These are phyloP conservation scores for Cordilura impudica DNA, from an alignment of 2,888 invertebrate species.

Conservation along the genomic window DNA sequence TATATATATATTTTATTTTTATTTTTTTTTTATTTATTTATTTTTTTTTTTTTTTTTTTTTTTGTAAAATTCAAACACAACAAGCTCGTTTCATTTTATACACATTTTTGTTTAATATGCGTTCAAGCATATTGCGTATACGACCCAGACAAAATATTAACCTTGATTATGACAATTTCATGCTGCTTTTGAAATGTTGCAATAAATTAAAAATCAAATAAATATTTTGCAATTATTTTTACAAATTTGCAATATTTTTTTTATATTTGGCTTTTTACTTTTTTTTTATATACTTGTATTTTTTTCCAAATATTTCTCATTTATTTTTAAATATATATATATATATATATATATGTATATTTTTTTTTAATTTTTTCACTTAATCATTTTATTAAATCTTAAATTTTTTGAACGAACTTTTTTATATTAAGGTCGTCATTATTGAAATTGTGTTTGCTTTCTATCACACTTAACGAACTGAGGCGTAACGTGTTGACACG, in stretches of 20 bases:
- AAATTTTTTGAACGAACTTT: conserved; percentile 43
- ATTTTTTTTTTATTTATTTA: too few relatives aligned
- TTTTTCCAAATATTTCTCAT: background rate
- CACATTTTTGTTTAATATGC: background rate
- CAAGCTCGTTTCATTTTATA: conserved; percentile 7
- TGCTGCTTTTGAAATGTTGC: conserved; percentile 33
- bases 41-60: too few relatives aligned
- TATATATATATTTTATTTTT: background rate
- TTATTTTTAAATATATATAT: background rate
- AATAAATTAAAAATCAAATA: conserved; percentile 8
- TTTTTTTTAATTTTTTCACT: background rate
- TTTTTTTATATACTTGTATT: background rate
- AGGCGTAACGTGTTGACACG: conserved; percentile 51
- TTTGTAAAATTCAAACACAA: background rate
- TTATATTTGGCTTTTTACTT: too few relatives aligned
- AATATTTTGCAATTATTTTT: background rate
- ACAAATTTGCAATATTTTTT: background rate
- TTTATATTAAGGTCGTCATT: conserved; percentile 45
- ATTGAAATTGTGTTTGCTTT: conserved; percentile 26
- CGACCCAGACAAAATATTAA: background rate
- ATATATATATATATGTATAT: too few relatives aligned
- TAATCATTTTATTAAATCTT: conserved; percentile 9
- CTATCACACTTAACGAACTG: conserved; percentile 14
- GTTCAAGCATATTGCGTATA: background rate
- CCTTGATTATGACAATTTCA: conserved; percentile 34